Conservation (phyloP, 2,888 invertebrate genomes). For the Camponotus fellah region DNA sequence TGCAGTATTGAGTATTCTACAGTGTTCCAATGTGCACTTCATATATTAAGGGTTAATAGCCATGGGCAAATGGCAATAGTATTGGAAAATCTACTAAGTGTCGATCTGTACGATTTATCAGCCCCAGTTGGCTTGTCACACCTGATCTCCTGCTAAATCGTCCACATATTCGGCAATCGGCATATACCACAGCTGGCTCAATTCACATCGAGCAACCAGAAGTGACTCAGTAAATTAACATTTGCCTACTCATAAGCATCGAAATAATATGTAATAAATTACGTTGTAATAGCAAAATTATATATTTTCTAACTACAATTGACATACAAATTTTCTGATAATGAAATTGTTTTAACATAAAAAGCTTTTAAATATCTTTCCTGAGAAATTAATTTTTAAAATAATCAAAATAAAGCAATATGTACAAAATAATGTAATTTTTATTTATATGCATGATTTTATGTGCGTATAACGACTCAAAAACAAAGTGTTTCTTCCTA, state of each 20-base stretch:
- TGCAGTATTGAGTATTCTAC: constrained; percentile 14
- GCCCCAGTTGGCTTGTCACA: constrained; percentile 68
- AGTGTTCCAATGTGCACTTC: constrained; percentile 34
- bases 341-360: background rate
- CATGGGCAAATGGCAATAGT: constrained; percentile 61
- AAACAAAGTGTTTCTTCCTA: background rate
- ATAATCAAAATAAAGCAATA: background rate
- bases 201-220: constrained; percentile 61
- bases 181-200: constrained; percentile 67
- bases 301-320: background rate
- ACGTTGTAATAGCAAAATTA: background rate
- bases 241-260: background rate
- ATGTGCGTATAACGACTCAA: background rate
- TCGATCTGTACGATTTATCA: constrained; percentile 70
- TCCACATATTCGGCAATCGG: constrained; percentile 60
- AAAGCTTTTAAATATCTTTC: background rate
- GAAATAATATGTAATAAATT: background rate
- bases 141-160: constrained; percentile 74
- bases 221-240: constrained; percentile 53
- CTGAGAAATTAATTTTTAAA: background rate
- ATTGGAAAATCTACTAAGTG: constrained; percentile 73
- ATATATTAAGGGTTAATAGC: constrained; percentile 48
- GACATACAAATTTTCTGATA: background rate
- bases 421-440: background rate
- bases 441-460: background rate